These are phyloP conservation scores for Drosophila sturtevanti DNA, from an alignment of 1,140 invertebrate species.

Conservation along the genomic window DNA sequence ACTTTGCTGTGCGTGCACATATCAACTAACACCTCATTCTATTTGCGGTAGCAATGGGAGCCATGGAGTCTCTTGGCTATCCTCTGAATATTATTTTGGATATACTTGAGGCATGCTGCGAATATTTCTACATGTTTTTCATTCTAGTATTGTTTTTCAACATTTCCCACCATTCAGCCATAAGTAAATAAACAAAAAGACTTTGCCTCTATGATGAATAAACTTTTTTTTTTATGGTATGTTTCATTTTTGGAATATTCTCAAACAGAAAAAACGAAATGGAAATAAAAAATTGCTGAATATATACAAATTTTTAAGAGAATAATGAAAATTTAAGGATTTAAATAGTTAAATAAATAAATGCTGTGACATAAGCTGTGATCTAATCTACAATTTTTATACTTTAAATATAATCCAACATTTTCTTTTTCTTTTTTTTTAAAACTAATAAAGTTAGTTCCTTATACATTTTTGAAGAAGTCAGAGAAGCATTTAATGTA, in stretches of 20 bases:
- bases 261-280: not conserved
- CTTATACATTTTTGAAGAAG: no score
- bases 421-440: no score
- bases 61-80: conserved; percentile 21
- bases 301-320: no score
- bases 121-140: conserved; percentile 67
- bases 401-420: no score
- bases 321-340: no score
- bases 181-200: conserved; percentile 47
- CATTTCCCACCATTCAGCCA: conserved; percentile 41
- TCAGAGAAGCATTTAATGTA: no score
- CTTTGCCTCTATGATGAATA: conserved; percentile 10
- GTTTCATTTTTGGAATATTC: conserved; percentile 28
- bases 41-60: conserved; percentile 22
- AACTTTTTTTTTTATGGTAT: conserved; percentile 25
- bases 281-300: no score
- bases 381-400: no score
- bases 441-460: no score
- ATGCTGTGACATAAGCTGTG: no score
- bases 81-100: not conserved
- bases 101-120: conserved; percentile 52
- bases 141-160: conserved; percentile 37
- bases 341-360: no score
- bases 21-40: conserved; percentile 12
- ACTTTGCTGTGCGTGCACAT: conserved; percentile 1